These are phyloP conservation scores for Trogon surrucura DNA, from an alignment of 2,113 vertebrate species.

Conservation along the genomic window DNA sequence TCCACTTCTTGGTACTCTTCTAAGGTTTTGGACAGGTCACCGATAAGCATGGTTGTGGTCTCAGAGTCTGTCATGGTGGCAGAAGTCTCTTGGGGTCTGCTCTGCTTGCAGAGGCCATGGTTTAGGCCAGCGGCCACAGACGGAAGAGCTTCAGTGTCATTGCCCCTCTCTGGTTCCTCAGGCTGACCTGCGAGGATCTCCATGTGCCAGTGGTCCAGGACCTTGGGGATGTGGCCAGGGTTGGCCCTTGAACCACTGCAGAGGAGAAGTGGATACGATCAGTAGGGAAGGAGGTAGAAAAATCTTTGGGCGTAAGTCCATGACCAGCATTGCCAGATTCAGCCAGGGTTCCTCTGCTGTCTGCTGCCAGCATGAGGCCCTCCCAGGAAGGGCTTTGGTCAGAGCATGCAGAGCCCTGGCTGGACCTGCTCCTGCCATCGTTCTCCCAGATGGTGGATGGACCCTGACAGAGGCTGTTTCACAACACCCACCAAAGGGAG, in stretches of 20 bases:
- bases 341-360: not conserved
- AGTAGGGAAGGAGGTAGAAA: not conserved
- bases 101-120: conserved; percentile 21
- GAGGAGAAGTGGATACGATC: not conserved
- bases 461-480: not conserved
- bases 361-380: not conserved
- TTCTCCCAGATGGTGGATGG: not conserved
- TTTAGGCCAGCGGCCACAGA: conserved; percentile 18
- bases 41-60: conserved; percentile 77
- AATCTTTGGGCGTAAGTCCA: not conserved
- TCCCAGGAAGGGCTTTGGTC: not conserved
- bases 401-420: not conserved
- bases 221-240: conserved; percentile 38
- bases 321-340: not conserved
- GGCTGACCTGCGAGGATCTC: conserved; percentile 29
- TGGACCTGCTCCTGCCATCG: not conserved
- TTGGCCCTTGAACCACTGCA: conserved; percentile 42
- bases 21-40: conserved; percentile 88
- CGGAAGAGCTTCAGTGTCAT: conserved; percentile 47
- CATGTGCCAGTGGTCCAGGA: conserved; percentile 66
- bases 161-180: conserved; percentile 28
- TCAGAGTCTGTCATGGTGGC: conserved; percentile 44
- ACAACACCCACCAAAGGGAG: not conserved
- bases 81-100: conserved; percentile 5
- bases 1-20: conserved; percentile 91